Percentiles rank a stretch among this genome's conserved stretches.
Evolutionary conservation across 1,140 invertebrate species (phyloP).

Genomic region (Rhynchophorus ferrugineus): DNA sequence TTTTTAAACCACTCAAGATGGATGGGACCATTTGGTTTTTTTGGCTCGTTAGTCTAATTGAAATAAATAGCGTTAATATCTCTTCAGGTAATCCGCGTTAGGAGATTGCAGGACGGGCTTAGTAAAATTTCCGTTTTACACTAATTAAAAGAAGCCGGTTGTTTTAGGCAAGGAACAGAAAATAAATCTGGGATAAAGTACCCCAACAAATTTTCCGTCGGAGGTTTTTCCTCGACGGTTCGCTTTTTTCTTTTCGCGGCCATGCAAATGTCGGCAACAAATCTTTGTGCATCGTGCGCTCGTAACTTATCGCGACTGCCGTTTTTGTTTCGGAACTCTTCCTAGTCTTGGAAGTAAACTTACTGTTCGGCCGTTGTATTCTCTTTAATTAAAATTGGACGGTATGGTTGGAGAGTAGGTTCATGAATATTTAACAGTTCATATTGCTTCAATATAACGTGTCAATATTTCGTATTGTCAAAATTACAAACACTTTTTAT

Average conservation of each 20-base stretch:
- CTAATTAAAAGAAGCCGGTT: conserved; percentile 19
- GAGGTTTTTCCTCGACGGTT: background rate
- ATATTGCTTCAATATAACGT: too few species aligned
- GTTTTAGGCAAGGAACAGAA: conserved; percentile 1
- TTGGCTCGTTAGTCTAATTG: conserved; percentile 23
- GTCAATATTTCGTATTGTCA: too few species aligned
- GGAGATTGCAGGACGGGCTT: conserved; percentile 16
- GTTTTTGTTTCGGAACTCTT: too few species aligned
- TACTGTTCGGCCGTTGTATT: too few species aligned
- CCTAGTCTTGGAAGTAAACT: too few species aligned
- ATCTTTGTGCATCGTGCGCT: too few species aligned
- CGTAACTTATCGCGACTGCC: too few species aligned
- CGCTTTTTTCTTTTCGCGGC: background rate
- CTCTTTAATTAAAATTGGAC: too few species aligned
- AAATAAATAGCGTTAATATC: conserved; percentile 24
- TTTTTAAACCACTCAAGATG: background rate
- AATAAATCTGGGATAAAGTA: background rate
- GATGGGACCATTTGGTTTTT: conserved; percentile 13
- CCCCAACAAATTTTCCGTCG: background rate
- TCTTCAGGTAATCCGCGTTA: conserved; percentile 20
- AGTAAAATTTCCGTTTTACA: conserved; percentile 17
- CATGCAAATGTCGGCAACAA: too few species aligned
- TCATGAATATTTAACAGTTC: too few species aligned
- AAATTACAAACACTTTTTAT: too few species aligned
- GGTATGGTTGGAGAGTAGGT: too few species aligned